Evolutionary conservation across 1,140 invertebrate genomes (phyloP).

Genomic region (Drosophila sproati): DNA sequence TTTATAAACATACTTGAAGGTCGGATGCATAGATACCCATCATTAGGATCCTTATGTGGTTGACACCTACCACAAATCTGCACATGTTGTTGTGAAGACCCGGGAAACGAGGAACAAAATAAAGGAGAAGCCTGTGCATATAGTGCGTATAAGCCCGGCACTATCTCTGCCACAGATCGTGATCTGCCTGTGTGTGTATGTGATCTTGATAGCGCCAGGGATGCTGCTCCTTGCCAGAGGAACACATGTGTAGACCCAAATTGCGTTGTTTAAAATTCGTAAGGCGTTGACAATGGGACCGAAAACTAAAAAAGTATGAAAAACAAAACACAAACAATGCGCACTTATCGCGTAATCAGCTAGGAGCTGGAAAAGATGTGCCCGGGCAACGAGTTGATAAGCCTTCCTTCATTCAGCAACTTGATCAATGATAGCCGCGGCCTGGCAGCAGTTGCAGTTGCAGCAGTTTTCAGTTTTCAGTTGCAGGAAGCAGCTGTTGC

Average conservation of each 20-base stretch:
- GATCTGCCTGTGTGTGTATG: constrained; percentile 35
- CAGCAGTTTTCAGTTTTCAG: constrained; percentile 17
- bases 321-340: constrained; percentile 54
- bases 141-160: constrained; percentile 34
- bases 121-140: constrained; percentile 24
- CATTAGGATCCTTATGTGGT: constrained; percentile 61
- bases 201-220: constrained; percentile 63
- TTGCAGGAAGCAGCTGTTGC: constrained; percentile 46
- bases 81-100: constrained; percentile 60
- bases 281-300: constrained; percentile 75
- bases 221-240: background rate
- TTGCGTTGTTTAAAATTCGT: constrained; percentile 79
- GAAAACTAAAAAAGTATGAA: background rate
- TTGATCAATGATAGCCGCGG: constrained; percentile 25
- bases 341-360: constrained; percentile 56
- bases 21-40: constrained; percentile 56
- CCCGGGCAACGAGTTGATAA: constrained; percentile 60
- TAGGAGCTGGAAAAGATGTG: constrained; percentile 43
- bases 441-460: constrained; percentile 52
- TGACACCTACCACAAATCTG: constrained; percentile 77
- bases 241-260: constrained; percentile 73
- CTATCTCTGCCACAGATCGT: constrained; percentile 35
- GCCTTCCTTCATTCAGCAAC: constrained; percentile 12
- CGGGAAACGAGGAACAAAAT: constrained; percentile 23
- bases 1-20: background rate